Evolutionary conservation across 2,888 invertebrate genomes (phyloP).

Genomic region (Callimorpha dominula): DNA sequence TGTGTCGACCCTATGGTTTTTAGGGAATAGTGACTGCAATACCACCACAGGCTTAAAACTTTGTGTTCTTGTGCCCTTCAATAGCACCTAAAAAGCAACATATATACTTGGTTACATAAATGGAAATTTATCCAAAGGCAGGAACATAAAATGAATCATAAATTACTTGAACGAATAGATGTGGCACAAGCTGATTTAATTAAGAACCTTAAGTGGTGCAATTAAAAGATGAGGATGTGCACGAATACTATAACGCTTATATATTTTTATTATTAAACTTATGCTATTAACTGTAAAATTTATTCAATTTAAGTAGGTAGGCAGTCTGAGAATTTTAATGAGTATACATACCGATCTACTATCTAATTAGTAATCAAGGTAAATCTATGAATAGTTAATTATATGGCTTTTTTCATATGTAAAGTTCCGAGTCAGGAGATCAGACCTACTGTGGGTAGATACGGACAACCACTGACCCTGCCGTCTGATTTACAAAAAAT

Average conservation of each 20-base stretch:
- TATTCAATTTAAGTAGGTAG: background rate
- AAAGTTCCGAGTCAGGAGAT: background rate
- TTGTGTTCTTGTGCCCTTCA: background rate
- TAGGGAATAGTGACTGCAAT: background rate
- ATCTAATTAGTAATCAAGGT: constrained; percentile 1
- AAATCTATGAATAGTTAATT: constrained; percentile 1
- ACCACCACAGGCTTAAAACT: background rate
- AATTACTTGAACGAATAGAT: background rate
- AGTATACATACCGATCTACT: background rate
- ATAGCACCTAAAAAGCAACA: background rate
- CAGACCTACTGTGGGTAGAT: background rate
- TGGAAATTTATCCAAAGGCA: background rate
- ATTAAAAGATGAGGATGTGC: background rate
- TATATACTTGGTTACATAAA: background rate
- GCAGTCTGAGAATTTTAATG: background rate
- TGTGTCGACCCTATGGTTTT: background rate
- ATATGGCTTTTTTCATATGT: background rate
- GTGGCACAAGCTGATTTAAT: background rate
- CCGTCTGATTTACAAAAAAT: no score
- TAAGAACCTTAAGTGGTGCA: background rate
- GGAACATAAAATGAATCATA: background rate
- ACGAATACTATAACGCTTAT: background rate
- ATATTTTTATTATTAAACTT: background rate
- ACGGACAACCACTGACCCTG: no score
- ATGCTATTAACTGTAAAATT: background rate